Evolutionary conservation across 1,140 invertebrate genomes (phyloP), one percentile per base, ranked within the genome.

Genomic region (Tetragnatha versicolor): DNA sequence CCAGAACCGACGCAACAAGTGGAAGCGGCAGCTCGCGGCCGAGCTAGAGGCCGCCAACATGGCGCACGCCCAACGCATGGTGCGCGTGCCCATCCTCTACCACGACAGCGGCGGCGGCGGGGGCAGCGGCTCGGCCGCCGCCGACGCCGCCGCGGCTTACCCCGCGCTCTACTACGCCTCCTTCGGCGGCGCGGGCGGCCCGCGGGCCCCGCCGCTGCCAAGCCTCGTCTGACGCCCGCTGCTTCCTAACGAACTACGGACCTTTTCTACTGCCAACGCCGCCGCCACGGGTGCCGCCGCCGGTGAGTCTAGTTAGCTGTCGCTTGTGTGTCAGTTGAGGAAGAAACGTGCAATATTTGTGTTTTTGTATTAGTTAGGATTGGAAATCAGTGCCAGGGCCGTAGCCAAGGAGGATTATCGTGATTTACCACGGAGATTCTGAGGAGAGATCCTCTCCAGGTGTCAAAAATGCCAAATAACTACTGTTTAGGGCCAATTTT

Each of bases 1-100:
- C 85, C 92, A 94, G 81, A 96, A 98, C 84, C 86, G 97, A 10
- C 89, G 97, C 58, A 99, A 99, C 87, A 99, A 99, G 87, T 98
- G 96, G 96, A 98, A 99, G 85, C 89, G 97, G 51, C 97, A 99
- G 85, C 84, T 98, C 70, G 96, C 96, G 1, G 96, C 97, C 0
- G 97, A 98, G 84, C 84, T 98, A 80, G 96, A 99, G 85, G 96
- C 96, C 0, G 95, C 96, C 1, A 98, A 97, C 84, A 97, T 98
- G 93, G 94, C 95, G 0, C 94, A 97, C 85, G 94, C 94, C 0
- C 95, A 98, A 85, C 88, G 96, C 35, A 88, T 98, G 81, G 96
- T 98, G 2, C 90, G 96, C 31, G 96, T 98, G 10, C 96, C 96
- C 0, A 97, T 98, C 80, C 87, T 98, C 2, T 98, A 98, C 84